Percentiles rank a stretch among this genome's conserved stretches.
These are phyloP conservation scores for Drosophila leontia DNA, from an alignment of 1,140 invertebrate species.

Conservation along the genomic window DNA sequence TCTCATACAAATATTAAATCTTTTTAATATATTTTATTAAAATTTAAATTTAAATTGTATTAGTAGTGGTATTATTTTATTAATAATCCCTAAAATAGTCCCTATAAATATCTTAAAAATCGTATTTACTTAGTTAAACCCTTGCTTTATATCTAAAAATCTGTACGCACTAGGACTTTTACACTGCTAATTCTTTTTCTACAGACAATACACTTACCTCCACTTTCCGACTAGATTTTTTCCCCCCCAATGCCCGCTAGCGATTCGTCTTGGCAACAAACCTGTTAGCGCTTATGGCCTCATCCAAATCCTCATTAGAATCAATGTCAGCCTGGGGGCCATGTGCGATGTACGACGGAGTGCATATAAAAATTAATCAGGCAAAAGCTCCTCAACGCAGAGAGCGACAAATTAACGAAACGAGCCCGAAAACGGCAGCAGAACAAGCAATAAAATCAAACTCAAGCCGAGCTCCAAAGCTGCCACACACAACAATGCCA, in stretches of 20 bases:
- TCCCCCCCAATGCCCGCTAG: no score
- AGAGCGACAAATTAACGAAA: constrained; percentile 66
- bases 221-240: background rate
- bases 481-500: constrained; percentile 40
- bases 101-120: no score
- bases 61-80: no score
- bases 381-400: constrained; percentile 38
- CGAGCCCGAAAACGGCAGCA: constrained; percentile 49
- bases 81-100: no score
- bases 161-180: no score
- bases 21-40: no score
- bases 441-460: constrained; percentile 63
- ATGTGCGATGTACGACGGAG: constrained; percentile 15
- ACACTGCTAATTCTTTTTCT: no score
- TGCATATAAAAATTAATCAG: constrained; percentile 61
- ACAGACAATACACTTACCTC: background rate
- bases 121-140: no score
- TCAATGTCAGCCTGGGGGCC: constrained; percentile 52
- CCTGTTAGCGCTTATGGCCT: constrained; percentile 22
- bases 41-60: no score
- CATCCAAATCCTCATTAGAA: constrained; percentile 48
- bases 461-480: constrained; percentile 15
- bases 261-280: constrained; percentile 30
- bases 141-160: no score
- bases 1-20: no score